phyloP scores from a whole-genome alignment of 2,797 vertebrate genomes.

The Coregonus ussuriensis region DNA sequence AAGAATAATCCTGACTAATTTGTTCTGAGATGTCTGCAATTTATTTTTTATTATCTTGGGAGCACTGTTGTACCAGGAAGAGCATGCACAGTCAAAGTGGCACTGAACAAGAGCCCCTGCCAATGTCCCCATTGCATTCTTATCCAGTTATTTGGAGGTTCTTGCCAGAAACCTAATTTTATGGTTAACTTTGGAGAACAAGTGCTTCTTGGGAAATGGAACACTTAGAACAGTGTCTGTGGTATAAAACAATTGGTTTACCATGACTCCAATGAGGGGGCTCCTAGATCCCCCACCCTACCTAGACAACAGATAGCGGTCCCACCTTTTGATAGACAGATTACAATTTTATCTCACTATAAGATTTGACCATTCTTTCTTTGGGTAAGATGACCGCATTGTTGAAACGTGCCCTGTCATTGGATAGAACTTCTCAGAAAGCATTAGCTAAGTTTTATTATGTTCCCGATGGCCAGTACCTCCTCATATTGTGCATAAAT shows the following conservation, averaged over 20 bases:
- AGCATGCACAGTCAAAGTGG: too few relatives aligned
- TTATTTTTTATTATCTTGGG: too few relatives aligned
- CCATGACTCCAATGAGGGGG: conserved; percentile 4
- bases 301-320: conserved; percentile 7
- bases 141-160: too few relatives aligned
- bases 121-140: too few relatives aligned
- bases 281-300: not conserved
- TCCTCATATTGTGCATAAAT: conserved; percentile 42
- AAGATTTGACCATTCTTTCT: conserved; percentile 41
- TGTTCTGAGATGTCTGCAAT: too few relatives aligned
- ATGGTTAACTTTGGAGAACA: not conserved
- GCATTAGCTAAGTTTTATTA: conserved; percentile 50
- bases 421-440: conserved; percentile 41
- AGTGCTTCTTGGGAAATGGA: conserved; percentile 8
- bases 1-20: too few relatives aligned
- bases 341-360: conserved; percentile 23
- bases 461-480: conserved; percentile 30
- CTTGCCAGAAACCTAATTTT: too few relatives aligned
- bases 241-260: conserved; percentile 1
- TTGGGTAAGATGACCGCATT: conserved; percentile 48
- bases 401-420: conserved; percentile 45
- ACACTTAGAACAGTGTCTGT: not conserved
- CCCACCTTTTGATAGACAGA: not conserved
- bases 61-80: too few relatives aligned
- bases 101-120: too few relatives aligned